Evolutionary conservation across 2,888 invertebrate species (phyloP).

Genomic region (Ochropleura plecta): DNA sequence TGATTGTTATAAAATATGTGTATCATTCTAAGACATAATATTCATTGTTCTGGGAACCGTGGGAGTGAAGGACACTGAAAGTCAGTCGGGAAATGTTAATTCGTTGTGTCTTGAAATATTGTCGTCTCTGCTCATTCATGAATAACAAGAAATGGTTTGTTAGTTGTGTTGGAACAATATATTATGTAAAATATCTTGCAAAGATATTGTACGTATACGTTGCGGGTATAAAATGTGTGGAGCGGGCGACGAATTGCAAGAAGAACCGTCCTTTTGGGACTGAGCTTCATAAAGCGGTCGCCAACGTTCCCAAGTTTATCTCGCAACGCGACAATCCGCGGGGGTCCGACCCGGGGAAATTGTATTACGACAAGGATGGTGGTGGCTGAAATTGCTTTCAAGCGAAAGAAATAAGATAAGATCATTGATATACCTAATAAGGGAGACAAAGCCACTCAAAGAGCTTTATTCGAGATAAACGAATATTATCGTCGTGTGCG

Average conservation of each 20-base stretch:
- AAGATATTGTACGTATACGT: constrained; percentile 39
- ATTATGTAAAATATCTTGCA: constrained; percentile 21
- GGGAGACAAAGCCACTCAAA: constrained; percentile 69
- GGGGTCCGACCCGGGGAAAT: constrained; percentile 75
- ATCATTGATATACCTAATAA: constrained; percentile 74
- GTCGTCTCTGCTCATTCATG: constrained; percentile 25
- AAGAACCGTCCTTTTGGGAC: constrained; percentile 72
- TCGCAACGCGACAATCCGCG: constrained; percentile 71
- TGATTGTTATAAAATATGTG: constrained; percentile 18
- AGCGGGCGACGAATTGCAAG: constrained; percentile 70
- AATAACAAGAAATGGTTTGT: constrained; percentile 16
- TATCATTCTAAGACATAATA: constrained; percentile 35
- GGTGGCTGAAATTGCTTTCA: constrained; percentile 78
- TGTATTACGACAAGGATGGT: constrained; percentile 77
- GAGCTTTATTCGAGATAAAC: constrained; percentile 53
- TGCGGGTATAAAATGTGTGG: constrained; percentile 67
- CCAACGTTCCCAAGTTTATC: constrained; percentile 70
- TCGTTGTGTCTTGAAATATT: constrained; percentile 40
- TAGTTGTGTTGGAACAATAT: constrained; percentile 37
- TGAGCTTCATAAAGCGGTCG: constrained; percentile 74
- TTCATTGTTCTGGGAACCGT: constrained; percentile 29
- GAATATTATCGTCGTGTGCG: constrained; percentile 41
- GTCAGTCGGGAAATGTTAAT: constrained; percentile 18
- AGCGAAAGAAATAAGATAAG: constrained; percentile 78
- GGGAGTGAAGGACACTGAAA: constrained; percentile 22